These are phyloP conservation scores for Parnassius mnemosyne DNA, from an alignment of 2,888 invertebrate genomes.

Conservation along the genomic window DNA sequence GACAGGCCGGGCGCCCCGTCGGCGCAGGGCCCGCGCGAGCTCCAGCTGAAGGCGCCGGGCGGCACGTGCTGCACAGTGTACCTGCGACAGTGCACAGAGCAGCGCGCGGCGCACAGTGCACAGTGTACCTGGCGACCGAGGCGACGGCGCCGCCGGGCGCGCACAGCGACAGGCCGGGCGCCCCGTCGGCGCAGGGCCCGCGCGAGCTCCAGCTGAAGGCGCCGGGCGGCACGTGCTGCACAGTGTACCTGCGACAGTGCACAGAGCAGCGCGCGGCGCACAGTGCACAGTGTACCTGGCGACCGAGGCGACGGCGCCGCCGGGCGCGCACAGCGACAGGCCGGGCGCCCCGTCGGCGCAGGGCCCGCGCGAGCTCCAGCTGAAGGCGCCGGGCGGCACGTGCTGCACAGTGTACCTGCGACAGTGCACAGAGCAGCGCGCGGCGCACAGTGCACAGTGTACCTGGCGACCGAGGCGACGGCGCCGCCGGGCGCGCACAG, in stretches of 20 bases:
- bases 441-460: conserved; percentile 63
- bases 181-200: conserved; percentile 87
- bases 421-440: conserved; percentile 97
- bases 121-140: conserved; percentile 62
- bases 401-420: conserved; percentile 57
- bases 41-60: too few relatives aligned
- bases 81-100: neutral
- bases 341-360: conserved; percentile 94
- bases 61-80: neutral
- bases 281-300: conserved; percentile 2
- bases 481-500: conserved; percentile 98
- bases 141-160: conserved; percentile 98
- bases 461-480: conserved; percentile 93
- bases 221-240: neutral
- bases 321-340: conserved; percentile 94
- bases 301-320: conserved; percentile 94
- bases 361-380: conserved; percentile 83
- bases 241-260: neutral
- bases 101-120: neutral
- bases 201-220: too few relatives aligned
- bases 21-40: neutral
- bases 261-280: conserved; percentile 1
- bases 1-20: neutral
- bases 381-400: conserved; percentile 85
- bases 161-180: conserved; percentile 91